Base-by-base conservation (phyloP, 2,113 vertebrate species). In the Megaleporinus macrocephalus region DNA sequence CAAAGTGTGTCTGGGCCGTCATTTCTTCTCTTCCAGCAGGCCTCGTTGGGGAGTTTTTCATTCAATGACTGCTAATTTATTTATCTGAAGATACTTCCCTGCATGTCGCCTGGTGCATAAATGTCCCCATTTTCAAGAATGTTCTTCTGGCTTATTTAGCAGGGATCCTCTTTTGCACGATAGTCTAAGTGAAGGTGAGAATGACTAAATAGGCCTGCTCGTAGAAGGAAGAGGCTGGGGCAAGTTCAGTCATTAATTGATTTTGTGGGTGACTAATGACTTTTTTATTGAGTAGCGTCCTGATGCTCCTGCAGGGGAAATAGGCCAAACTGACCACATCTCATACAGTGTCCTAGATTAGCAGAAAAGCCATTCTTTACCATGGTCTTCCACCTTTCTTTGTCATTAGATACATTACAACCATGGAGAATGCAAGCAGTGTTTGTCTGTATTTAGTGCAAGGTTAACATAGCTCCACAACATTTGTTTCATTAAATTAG, bases 31-130 rank as follows among this genome's bases (percentile, higher is more conserved):
- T 61, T 49, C 71, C 22, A 65, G 7, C 27, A 36, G 36, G 41
- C 41, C 78, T 68, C 14, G 6, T 70, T 69, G 70, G 26, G 4
- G 29, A 57, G 63, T 36, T 36, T 62, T 76, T 88, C 87, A 83
- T 93, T 90, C 89, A 89, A 78, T 27, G 26, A 51, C 81, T 91
- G 81, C 83, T 94, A 86, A 93, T 92, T 93, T 93, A 93, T 92
- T 94, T 78, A 93, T 93, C 84, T 87, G 81, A 89, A 87, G 89
- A 87, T 86, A 85, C 87, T 83, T n/a, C n/a, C 44, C 72, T 70
- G 41, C 41, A 83, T 62, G 80, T 83, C 84, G 79, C 65, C 29
- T 73, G 84, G 85, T 84, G 84, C 86, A 86, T 73, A 49, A 26
- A 26, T 53, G 68, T 70, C 36, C 66, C 65, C 22, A 41, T 62